Evolutionary conservation across 2,113 vertebrate species (phyloP).

Genomic region (Platysternon megacephalum): DNA sequence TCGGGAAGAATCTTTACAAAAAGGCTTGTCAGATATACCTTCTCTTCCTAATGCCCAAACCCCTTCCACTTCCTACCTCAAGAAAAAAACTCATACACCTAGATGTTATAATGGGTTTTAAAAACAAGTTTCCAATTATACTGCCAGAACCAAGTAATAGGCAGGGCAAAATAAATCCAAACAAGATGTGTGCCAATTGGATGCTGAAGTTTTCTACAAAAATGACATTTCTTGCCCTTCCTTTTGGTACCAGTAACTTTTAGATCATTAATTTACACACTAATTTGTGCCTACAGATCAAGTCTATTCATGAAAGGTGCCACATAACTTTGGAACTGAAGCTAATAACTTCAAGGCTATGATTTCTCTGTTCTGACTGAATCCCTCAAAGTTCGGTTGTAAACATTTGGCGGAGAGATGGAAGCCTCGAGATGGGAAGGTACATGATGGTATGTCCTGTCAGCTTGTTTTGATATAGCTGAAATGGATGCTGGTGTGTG

Average conservation of each 20-base stretch:
- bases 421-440: background rate
- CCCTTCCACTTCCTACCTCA: background rate
- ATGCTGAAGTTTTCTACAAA: background rate
- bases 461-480: background rate
- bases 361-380: background rate
- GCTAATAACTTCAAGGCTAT: background rate
- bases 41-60: background rate
- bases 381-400: background rate
- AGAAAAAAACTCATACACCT: background rate
- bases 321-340: background rate
- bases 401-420: background rate
- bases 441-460: background rate
- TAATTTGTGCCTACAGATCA: background rate
- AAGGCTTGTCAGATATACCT: background rate
- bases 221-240: background rate
- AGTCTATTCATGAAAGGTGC: background rate
- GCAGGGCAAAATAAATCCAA: background rate
- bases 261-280: background rate
- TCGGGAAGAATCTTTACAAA: background rate
- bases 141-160: background rate
- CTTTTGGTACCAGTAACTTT: background rate
- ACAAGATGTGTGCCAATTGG: background rate
- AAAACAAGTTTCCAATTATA: background rate
- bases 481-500: background rate
- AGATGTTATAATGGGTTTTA: too few species aligned